Base-by-base conservation (phyloP, 2,113 vertebrate species). In the Dascyllus trimaculatus region DNA sequence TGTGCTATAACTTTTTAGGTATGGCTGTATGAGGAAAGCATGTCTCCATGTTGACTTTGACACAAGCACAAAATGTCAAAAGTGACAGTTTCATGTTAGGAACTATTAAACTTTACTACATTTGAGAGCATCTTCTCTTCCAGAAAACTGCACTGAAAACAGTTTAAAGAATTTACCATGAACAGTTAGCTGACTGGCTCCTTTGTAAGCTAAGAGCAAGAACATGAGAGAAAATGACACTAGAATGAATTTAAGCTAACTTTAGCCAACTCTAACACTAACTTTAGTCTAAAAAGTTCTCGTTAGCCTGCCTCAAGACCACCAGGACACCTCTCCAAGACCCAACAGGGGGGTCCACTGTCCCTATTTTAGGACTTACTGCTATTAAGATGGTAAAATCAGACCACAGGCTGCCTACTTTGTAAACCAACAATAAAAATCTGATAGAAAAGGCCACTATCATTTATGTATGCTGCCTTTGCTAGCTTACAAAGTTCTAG, bases 221-320 rank as follows among this genome's bases (percentile, higher is more conserved):
- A 29, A 29, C 5, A 29, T 29, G 26, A 29, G 26, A 29, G 5
- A 29, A 29, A 29, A 29, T 29, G 26, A 3, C 26, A 29, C 26
- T 29, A 29, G 29, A 4, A 29, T 29, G 29, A 29, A 29, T 29
- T 6, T 29, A 5, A 46, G 81, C 78, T 84, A 77, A 79, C 51
- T 48, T 7, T 48, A n/a, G n/a, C n/a, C n/a, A n/a, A n/a, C n/a
- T n/a, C n/a, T n/a, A n/a, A n/a, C n/a, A n/a, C n/a, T n/a, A n/a
- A n/a, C n/a, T 60, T 70, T 71, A 83, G 49, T 62, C 80, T 81
- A 57, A 70, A 61, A 48, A 18, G 11, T 26, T 40, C 38, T 40
- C 38, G 19, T 59, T 57, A 25, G 25, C 32, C 13, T 29, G 5
- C 5, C 22, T 0, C 8, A 29, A 57, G 82, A 79, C 68, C 78